Conservation (phyloP, 2,888 invertebrate genomes). For the Hyalella azteca region DNA sequence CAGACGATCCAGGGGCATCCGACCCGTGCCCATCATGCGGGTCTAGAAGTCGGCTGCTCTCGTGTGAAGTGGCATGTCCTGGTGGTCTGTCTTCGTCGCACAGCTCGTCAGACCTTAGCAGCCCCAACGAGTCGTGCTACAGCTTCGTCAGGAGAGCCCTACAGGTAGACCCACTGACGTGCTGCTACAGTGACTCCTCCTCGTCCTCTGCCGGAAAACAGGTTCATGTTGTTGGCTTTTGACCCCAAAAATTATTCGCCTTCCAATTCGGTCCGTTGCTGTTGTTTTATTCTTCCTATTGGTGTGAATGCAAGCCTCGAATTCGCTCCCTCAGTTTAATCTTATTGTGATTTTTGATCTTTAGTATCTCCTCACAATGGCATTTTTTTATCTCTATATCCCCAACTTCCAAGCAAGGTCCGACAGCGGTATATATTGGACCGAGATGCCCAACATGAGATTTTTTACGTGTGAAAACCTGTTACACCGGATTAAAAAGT, state of each 20-base stretch:
- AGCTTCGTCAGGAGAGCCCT: constrained; percentile 88
- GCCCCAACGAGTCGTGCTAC: constrained; percentile 92
- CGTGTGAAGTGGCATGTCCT: constrained; percentile 70
- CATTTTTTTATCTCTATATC: too few relatives aligned
- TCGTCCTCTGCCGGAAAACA: constrained; percentile 29
- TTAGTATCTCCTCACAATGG: too few relatives aligned
- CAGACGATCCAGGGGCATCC: neutral
- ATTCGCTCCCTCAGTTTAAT: too few relatives aligned
- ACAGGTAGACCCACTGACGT: constrained; percentile 66
- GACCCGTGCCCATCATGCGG: constrained; percentile 59
- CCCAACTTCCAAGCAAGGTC: too few relatives aligned
- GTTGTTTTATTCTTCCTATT: too few relatives aligned
- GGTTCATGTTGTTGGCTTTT: constrained; percentile 3
- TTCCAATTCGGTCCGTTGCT: too few relatives aligned
- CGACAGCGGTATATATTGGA: too few relatives aligned
- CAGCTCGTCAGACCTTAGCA: constrained; percentile 85
- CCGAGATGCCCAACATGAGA: too few relatives aligned
- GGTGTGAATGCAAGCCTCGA: too few relatives aligned
- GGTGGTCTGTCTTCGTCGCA: constrained; percentile 66
- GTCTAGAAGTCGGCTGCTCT: constrained; percentile 64
- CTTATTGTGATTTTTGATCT: too few relatives aligned
- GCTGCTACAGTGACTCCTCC: constrained; percentile 21
- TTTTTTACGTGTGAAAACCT: too few relatives aligned
- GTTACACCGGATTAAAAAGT: too few relatives aligned
- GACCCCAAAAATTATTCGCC: neutral